phyloP scores from a whole-genome alignment of 2,797 vertebrate species.

The Ptychobarbus kaznakovi region DNA sequence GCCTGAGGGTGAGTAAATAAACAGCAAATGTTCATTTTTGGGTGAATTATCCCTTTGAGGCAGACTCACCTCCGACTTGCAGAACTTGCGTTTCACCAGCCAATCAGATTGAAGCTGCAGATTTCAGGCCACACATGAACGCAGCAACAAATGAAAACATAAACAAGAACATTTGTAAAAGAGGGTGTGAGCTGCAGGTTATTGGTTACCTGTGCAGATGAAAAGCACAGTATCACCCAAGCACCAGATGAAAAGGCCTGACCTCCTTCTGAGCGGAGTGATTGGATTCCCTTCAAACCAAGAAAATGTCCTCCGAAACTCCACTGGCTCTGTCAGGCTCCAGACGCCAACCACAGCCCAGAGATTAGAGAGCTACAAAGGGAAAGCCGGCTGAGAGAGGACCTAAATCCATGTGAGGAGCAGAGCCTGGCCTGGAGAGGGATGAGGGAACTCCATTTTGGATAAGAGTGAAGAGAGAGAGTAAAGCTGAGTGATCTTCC shows the following conservation, averaged over 20 bases:
- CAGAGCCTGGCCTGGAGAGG: constrained; percentile 35
- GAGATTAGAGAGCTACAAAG: constrained; percentile 42
- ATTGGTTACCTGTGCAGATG: not conserved
- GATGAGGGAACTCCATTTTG: constrained; percentile 18
- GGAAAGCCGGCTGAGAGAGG: constrained; percentile 10
- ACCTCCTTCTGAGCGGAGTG: not conserved
- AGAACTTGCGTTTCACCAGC: not conserved
- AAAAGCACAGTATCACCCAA: constrained; percentile 7
- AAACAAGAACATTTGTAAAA: not conserved
- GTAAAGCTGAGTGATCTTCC: constrained; percentile 29
- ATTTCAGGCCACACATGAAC: not conserved
- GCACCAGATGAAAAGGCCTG: constrained; percentile 19
- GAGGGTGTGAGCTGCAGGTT: not conserved
- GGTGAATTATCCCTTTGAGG: not conserved
- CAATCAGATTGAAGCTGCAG: not conserved
- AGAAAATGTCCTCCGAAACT: constrained; percentile 17
- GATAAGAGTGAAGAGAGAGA: constrained; percentile 4
- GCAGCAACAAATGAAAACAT: not conserved
- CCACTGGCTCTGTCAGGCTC: not conserved
- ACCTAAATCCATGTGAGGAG: constrained; percentile 35
- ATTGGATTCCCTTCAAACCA: constrained; percentile 34
- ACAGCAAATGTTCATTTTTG: not conserved
- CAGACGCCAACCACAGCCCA: not conserved
- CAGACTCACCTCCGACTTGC: not conserved
- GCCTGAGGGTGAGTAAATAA: not conserved